phyloP scores from a whole-genome alignment of 2,888 invertebrate species.

The Cosmia pyralina region DNA sequence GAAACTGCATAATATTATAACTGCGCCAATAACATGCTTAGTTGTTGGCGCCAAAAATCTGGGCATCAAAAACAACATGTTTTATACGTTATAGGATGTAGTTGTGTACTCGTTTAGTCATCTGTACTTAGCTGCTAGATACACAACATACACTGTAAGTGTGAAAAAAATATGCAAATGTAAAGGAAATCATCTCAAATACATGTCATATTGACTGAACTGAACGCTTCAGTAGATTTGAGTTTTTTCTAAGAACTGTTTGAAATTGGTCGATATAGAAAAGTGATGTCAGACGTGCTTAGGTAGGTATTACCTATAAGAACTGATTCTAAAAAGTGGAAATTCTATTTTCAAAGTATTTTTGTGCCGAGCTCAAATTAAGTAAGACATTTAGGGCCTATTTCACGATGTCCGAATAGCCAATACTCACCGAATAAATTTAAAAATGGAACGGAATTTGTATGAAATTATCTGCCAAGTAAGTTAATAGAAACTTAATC shows the following conservation, averaged over 20 bases:
- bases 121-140: conserved; percentile 25
- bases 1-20: not conserved
- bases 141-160: conserved; percentile 15
- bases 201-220: not conserved
- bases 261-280: not conserved
- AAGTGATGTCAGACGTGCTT: not conserved
- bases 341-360: not conserved
- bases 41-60: conserved; percentile 18
- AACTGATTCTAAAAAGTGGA: not conserved
- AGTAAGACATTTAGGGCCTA: not conserved
- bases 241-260: not conserved
- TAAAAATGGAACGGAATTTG: too few species aligned
- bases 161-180: conserved; percentile 45
- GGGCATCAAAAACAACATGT: not conserved
- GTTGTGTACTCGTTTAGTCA: conserved; percentile 27
- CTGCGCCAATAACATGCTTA: not conserved
- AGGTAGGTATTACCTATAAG: too few species aligned
- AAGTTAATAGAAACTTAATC: too few species aligned
- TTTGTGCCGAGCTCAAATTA: not conserved
- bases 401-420: too few species aligned
- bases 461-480: too few species aligned
- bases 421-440: too few species aligned
- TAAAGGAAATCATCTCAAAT: conserved; percentile 12
- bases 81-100: not conserved
- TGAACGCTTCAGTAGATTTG: not conserved